These are phyloP conservation scores for Unio delphinus DNA, from an alignment of 2,888 invertebrate species.

Conservation along the genomic window DNA sequence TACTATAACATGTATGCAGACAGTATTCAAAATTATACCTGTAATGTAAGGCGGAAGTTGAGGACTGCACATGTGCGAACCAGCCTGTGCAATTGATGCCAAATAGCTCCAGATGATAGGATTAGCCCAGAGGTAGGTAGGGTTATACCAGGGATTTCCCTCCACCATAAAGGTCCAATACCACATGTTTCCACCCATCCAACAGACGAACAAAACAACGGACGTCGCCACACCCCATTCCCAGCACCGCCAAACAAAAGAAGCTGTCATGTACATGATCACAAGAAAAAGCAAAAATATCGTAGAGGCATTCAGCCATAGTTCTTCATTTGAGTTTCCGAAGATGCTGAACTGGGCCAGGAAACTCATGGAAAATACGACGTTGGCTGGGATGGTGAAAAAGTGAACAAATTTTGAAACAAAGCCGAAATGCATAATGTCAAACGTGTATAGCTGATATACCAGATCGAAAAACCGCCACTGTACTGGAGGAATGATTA, in stretches of 20 bases:
- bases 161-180: slow-evolving; percentile 5
- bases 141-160: slow-evolving; percentile 19
- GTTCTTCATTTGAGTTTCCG: slow-evolving; percentile 4
- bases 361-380: slow-evolving; percentile 16
- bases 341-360: slow-evolving; percentile 14
- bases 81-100: slow-evolving; percentile 6
- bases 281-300: slow-evolving; percentile 5
- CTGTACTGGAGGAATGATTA: slow-evolving; percentile 17
- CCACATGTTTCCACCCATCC: slow-evolving; percentile 16
- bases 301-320: slow-evolving; percentile 9
- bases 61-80: slow-evolving; percentile 6
- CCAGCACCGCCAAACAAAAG: not conserved
- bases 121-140: slow-evolving; percentile 5
- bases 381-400: slow-evolving; percentile 15
- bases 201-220: slow-evolving; percentile 1
- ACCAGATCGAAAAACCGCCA: slow-evolving; percentile 17
- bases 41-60: slow-evolving; percentile 10
- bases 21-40: slow-evolving; percentile 1
- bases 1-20: no score
- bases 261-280: slow-evolving; percentile 1
- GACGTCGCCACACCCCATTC: slow-evolving; percentile 10
- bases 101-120: slow-evolving; percentile 13
- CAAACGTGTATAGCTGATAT: slow-evolving; percentile 21
- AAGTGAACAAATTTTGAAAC: slow-evolving; percentile 16
- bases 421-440: slow-evolving; percentile 16